phyloP scores from a whole-genome alignment of 1,140 invertebrate species.

The Cataglyphis hispanica region DNA sequence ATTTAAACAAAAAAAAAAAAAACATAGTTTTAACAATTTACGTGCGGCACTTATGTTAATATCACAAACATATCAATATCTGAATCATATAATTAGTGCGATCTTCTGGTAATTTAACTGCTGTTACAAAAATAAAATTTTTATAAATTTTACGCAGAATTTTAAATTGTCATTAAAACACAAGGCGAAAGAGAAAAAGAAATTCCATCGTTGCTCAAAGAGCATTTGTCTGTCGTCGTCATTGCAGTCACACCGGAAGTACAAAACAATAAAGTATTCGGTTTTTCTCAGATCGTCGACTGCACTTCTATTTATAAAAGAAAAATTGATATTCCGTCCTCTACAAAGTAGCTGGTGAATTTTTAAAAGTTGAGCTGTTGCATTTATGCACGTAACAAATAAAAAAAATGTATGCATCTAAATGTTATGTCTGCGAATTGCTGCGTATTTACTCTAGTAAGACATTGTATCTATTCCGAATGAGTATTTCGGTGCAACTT shows the following conservation, averaged over 20 bases:
- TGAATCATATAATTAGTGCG: background rate
- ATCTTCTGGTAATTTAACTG: background rate
- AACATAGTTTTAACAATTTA: background rate
- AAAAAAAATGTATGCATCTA: background rate
- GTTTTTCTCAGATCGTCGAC: background rate
- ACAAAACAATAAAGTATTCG: slow-evolving; percentile 44
- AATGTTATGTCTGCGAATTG: background rate
- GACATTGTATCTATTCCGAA: background rate
- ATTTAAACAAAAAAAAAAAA: background rate
- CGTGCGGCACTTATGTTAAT: background rate
- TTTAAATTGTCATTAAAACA: slow-evolving; percentile 1
- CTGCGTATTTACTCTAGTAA: background rate
- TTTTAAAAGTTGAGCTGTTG: background rate
- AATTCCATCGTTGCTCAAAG: slow-evolving; percentile 8
- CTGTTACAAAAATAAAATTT: background rate
- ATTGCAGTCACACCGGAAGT: slow-evolving; percentile 13
- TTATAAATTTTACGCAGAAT: background rate
- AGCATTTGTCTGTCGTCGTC: background rate
- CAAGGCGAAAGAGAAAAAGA: slow-evolving; percentile 1
- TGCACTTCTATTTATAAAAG: background rate
- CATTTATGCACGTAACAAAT: slow-evolving; percentile 5
- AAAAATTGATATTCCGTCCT: background rate
- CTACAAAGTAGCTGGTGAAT: background rate
- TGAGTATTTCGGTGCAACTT: slow-evolving; percentile 3
- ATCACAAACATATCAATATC: background rate